Percentiles rank a stretch among this genome's conserved stretches.
Evolutionary conservation across 1,140 invertebrate species (phyloP).

Genomic region (Drosophila subobscura): DNA sequence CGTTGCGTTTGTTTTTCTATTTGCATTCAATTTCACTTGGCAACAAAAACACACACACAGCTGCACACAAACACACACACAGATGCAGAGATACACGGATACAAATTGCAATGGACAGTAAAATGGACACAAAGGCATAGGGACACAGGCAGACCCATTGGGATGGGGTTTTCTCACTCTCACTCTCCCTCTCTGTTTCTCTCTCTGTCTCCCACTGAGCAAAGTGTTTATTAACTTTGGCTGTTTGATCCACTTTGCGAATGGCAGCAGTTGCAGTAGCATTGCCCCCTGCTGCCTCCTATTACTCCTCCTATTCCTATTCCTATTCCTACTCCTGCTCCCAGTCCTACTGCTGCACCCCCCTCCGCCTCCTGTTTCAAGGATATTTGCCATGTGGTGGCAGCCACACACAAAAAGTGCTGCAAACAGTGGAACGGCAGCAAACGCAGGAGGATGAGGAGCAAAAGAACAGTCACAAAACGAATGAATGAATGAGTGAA

Average conservation of each 20-base stretch:
- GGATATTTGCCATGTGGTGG: conserved; percentile 68
- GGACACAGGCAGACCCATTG: background rate
- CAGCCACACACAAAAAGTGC: conserved; percentile 45
- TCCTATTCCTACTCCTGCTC: conserved; percentile 5
- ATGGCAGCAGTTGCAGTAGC: conserved; percentile 31
- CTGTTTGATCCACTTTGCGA: conserved; percentile 77
- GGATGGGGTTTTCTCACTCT: background rate
- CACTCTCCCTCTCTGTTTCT: too few species aligned
- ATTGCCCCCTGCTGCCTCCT: background rate
- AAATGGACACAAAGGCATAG: conserved; percentile 29
- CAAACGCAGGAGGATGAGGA: conserved; percentile 35
- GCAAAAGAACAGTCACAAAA: conserved; percentile 21
- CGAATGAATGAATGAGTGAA: conserved; percentile 64
- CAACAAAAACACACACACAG: conserved; percentile 50
- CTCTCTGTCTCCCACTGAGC: conserved; percentile 27
- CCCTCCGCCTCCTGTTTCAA: conserved; percentile 50
- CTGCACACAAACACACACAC: conserved; percentile 6
- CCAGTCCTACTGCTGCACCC: conserved; percentile 21
- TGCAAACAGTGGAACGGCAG: conserved; percentile 14
- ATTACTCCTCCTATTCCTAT: background rate
- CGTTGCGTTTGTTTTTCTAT: conserved; percentile 65
- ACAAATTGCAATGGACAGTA: conserved; percentile 76
- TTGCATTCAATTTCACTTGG: conserved; percentile 78
- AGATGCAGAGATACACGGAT: conserved; percentile 1
- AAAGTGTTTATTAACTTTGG: conserved; percentile 81